Evolutionary conservation across 2,113 vertebrate species (phyloP).

Genomic region (Forbesichthys agassizii): DNA sequence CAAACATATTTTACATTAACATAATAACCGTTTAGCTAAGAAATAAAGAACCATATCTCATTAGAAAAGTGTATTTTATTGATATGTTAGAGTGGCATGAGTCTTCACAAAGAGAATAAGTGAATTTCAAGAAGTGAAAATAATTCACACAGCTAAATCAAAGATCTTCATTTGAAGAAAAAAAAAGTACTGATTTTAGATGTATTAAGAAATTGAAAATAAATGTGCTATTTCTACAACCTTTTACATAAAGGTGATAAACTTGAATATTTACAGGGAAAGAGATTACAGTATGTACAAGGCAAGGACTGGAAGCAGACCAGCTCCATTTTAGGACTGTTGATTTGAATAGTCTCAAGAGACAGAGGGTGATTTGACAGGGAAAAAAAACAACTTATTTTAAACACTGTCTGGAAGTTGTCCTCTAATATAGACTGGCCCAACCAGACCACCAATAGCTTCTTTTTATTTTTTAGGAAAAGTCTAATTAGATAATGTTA

Average conservation of each 20-base stretch:
- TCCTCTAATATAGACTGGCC: slow-evolving; percentile 37
- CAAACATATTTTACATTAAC: background rate
- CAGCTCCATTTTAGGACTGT: slow-evolving; percentile 25
- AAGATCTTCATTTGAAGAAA: slow-evolving; percentile 59
- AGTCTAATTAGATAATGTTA: background rate
- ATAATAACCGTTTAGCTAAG: background rate
- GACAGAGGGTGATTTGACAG: slow-evolving; percentile 36
- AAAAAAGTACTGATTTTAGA: slow-evolving; percentile 62
- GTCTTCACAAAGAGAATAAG: slow-evolving; percentile 51
- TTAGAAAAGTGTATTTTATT: slow-evolving; percentile 77
- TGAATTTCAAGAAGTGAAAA: slow-evolving; percentile 45
- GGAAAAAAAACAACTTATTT: slow-evolving; percentile 26
- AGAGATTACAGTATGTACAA: slow-evolving; percentile 72
- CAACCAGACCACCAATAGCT: slow-evolving; percentile 19
- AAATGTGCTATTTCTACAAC: slow-evolving; percentile 64
- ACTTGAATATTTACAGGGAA: slow-evolving; percentile 70
- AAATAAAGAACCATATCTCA: slow-evolving; percentile 4
- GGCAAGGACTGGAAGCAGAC: slow-evolving; percentile 41
- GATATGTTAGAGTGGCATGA: slow-evolving; percentile 66
- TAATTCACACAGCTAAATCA: slow-evolving; percentile 53
- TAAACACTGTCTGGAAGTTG: slow-evolving; percentile 42
- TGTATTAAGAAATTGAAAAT: slow-evolving; percentile 25
- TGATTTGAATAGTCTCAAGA: slow-evolving; percentile 21
- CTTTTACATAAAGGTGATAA: slow-evolving; percentile 69
- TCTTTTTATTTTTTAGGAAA: background rate